phyloP scores from a whole-genome alignment of 1,140 invertebrate species.

The Zeugodacus cucurbitae region DNA sequence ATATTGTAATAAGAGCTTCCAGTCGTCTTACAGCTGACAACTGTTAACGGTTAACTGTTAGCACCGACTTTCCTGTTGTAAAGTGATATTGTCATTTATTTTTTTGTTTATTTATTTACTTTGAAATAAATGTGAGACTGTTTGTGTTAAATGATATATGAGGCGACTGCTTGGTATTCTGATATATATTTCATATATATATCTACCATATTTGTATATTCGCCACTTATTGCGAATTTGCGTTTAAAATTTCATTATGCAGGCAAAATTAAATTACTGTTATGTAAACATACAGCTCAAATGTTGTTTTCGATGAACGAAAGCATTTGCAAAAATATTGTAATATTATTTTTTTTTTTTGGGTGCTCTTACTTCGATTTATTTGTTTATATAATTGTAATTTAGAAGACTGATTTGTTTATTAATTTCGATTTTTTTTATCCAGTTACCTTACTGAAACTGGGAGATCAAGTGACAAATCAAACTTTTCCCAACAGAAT shows the following conservation, averaged over 20 bases:
- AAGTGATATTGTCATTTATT: background rate
- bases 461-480: too few relatives aligned
- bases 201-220: background rate
- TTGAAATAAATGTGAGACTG: too few relatives aligned
- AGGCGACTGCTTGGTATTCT: too few relatives aligned
- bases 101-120: background rate
- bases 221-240: background rate
- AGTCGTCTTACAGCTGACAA: background rate
- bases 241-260: background rate
- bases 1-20: background rate
- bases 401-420: too few relatives aligned
- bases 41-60: background rate
- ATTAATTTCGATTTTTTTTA: too few relatives aligned
- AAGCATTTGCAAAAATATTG: background rate
- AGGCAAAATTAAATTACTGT: background rate
- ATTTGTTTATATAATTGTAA: too few relatives aligned
- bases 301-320: background rate
- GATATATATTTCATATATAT: too few relatives aligned
- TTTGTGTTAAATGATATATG: too few relatives aligned
- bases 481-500: too few relatives aligned
- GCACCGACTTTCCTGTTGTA: background rate
- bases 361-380: too few relatives aligned
- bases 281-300: background rate
- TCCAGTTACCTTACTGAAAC: too few relatives aligned
- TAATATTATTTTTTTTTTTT: too few relatives aligned